phyloP scores from a whole-genome alignment of 2,797 vertebrate genomes.

The Anomalospiza imberbis region DNA sequence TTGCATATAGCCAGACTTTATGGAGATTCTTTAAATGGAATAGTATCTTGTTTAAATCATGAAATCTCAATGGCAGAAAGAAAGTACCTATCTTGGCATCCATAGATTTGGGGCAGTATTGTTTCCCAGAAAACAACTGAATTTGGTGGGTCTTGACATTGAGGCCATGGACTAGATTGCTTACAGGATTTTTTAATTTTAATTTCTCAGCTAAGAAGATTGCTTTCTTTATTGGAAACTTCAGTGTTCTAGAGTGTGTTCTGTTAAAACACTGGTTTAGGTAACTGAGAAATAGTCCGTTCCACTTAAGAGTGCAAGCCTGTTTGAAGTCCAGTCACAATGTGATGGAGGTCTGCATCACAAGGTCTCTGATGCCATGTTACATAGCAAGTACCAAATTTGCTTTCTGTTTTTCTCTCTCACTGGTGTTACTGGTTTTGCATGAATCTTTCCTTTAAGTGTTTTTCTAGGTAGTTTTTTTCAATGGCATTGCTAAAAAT shows the following conservation, averaged over 20 bases:
- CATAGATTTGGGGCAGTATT: background rate
- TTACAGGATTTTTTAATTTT: background rate
- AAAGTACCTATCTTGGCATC: background rate
- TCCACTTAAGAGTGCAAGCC: accelerated
- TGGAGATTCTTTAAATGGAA: background rate
- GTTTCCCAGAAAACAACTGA: background rate
- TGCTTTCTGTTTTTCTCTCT: background rate
- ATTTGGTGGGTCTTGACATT: background rate
- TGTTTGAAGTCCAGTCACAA: background rate
- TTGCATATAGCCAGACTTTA: background rate
- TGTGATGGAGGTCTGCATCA: background rate
- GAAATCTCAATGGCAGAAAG: background rate
- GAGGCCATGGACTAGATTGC: background rate
- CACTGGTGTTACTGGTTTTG: background rate
- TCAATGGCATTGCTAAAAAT: accelerated
- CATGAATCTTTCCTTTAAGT: background rate
- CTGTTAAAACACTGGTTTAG: background rate
- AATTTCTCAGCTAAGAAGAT: background rate
- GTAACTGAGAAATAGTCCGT: background rate
- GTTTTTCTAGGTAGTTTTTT: background rate
- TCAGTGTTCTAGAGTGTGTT: background rate
- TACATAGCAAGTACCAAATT: background rate
- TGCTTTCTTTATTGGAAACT: background rate
- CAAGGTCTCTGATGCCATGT: background rate
- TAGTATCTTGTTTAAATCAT: background rate